Evolutionary conservation across 1,140 invertebrate species (phyloP).

Genomic region (Cydia amplana): DNA sequence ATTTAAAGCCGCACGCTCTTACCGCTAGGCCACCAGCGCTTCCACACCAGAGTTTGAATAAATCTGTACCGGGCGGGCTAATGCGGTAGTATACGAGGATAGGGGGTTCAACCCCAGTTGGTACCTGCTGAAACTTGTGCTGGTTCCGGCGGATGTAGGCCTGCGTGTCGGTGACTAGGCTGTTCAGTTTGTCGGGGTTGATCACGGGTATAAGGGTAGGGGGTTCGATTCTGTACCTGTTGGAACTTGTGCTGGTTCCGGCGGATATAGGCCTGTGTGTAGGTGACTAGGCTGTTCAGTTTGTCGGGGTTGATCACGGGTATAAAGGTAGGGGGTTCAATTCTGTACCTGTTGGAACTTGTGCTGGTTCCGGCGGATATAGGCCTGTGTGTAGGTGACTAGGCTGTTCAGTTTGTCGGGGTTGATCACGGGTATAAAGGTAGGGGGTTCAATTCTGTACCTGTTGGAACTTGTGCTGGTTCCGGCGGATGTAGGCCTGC

Average conservation of each 20-base stretch:
- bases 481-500: constrained; percentile 87
- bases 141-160: constrained; percentile 90
- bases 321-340: too few species aligned
- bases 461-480: constrained; percentile 85
- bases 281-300: constrained; percentile 81
- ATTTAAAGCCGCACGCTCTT: too few species aligned
- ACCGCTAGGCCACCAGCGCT: too few species aligned
- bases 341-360: constrained; percentile 79
- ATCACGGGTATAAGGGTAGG: constrained; percentile 75
- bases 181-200: constrained; percentile 83
- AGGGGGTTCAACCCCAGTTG: too few species aligned
- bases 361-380: constrained; percentile 88
- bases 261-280: constrained; percentile 87
- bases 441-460: not conserved
- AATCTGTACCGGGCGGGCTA: too few species aligned
- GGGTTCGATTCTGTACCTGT: not conserved
- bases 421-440: constrained; percentile 85
- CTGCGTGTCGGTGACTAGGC: constrained; percentile 83
- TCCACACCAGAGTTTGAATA: too few species aligned
- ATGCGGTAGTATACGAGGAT: too few species aligned
- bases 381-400: constrained; percentile 85
- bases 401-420: constrained; percentile 83
- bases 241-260: constrained; percentile 88
- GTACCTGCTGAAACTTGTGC: constrained; percentile 81
- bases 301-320: constrained; percentile 88